Evolutionary conservation across 2,888 invertebrate species (phyloP), one percentile per base, ranked within the genome.

Genomic region (Neelides folsomi): DNA sequence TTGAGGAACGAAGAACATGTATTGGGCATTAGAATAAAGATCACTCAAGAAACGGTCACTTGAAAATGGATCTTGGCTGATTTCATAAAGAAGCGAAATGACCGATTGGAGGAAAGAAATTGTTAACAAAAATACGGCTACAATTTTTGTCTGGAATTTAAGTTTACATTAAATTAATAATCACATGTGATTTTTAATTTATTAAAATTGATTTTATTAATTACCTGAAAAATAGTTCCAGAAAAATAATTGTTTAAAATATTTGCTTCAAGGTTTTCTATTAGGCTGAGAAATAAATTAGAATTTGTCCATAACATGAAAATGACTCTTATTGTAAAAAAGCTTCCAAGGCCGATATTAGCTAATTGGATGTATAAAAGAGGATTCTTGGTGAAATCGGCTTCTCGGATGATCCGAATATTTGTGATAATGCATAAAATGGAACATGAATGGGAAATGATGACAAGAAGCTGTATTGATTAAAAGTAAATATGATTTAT

Each of bases 371-470:
- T 51, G 45, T 51, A 51, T 1, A 51, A n/a, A 2, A 51, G 15
- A 1, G 50, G 50, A 39, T 51, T 51, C 39, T 51, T 51, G 13
- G 44, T 44, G 15, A 51, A 51, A 39, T 51, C 50, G 34, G 45
- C 44, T 12, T 51, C 45, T 36, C 45, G 50, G 45, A 51, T 51
- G 9, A 45, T 51, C 6, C 50, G 50, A 39, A 51, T 39, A 51
- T 38, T 45, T 10, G 50, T 51, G 2, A 37, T 9, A 12, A 51
- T 51, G 34, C 45, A 51, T 27, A 27, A 27, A 27, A 27, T 27
- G 27, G 27, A 3, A 27, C 27, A 27, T 27, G 27, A 27, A 27
- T 27, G 27, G 7, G 27, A 27, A 27, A 27, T 27, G 27, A 27
- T 27, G 3, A 27, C 27, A 27, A 27, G 3, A 27, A 27, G 3